Conservation (phyloP, 1,140 invertebrate species). For the Metopolophium dirhodum region DNA sequence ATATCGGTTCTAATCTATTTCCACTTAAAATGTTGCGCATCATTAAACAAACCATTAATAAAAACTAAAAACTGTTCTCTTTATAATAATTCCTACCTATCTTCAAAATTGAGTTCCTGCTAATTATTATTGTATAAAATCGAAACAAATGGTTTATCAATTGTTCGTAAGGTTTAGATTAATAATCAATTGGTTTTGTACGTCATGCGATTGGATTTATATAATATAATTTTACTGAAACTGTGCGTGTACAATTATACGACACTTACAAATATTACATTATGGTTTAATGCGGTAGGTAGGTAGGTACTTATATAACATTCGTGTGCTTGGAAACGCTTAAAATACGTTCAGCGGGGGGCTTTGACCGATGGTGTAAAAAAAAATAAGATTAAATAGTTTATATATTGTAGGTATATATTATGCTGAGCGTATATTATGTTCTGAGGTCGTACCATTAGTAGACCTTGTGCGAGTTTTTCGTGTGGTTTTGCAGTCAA, state of each 20-base stretch:
- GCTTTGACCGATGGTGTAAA: background rate
- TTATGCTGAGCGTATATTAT: background rate
- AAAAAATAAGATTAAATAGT: slow-evolving; percentile 16
- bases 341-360: background rate
- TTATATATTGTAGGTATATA: background rate
- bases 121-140: background rate
- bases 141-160: background rate
- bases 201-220: background rate
- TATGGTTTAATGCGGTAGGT: background rate
- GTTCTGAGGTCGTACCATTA: background rate
- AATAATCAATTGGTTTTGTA: background rate
- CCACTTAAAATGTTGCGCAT: background rate
- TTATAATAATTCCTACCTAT: background rate
- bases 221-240: background rate
- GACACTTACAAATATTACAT: slow-evolving; percentile 9
- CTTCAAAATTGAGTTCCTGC: background rate
- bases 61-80: background rate
- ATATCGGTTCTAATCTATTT: background rate
- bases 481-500: background rate
- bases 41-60: background rate
- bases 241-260: background rate
- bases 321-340: background rate
- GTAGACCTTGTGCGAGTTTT: background rate
- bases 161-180: background rate
- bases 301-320: slow-evolving; percentile 1